phyloP scores from a whole-genome alignment of 2,797 vertebrate genomes.

The Sebastes reedi region DNA sequence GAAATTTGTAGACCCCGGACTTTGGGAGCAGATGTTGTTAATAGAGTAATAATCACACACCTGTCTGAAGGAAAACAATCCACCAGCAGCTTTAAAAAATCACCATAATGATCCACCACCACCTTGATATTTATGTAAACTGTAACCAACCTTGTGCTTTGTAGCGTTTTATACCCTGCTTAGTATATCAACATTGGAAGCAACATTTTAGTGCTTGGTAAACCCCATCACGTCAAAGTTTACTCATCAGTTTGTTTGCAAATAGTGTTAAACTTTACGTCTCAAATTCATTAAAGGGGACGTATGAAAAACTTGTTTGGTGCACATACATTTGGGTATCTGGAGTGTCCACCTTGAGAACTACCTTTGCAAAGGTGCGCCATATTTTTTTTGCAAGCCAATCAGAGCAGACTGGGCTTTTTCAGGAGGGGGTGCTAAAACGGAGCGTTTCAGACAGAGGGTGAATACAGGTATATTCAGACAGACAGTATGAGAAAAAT shows the following conservation, averaged over 20 bases:
- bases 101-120: background rate
- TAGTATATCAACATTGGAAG: background rate
- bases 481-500: background rate
- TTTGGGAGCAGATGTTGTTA: background rate
- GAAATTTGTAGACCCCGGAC: background rate
- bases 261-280: background rate
- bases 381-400: background rate
- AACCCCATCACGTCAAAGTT: background rate
- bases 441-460: background rate
- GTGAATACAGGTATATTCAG: background rate
- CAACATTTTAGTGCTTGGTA: slow-evolving; percentile 20
- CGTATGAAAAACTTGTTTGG: background rate
- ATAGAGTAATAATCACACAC: background rate
- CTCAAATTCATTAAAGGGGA: background rate
- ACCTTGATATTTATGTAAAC: slow-evolving; percentile 1
- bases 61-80: slow-evolving; percentile 3
- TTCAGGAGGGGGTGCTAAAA: background rate
- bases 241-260: background rate
- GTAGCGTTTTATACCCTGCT: background rate
- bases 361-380: background rate
- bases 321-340: background rate
- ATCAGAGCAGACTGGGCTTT: background rate
- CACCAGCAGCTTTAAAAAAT: slow-evolving; percentile 18
- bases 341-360: background rate
- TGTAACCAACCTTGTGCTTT: slow-evolving; percentile 16